Conservation (phyloP, 2,888 invertebrate species). For the Eristalinus sepulchralis region DNA sequence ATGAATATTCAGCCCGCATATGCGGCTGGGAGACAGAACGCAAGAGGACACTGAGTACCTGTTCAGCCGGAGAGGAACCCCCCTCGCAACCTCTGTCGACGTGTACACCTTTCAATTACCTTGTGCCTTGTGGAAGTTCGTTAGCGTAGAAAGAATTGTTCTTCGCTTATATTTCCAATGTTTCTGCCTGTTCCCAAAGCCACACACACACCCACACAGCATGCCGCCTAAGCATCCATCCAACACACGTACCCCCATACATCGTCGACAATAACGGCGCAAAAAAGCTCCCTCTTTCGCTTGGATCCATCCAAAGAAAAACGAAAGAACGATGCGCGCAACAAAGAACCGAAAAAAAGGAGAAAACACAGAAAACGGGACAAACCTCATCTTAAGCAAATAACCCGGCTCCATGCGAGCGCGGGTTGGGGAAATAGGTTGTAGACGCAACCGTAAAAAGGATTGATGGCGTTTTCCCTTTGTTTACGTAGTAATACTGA, state of each 20-base stretch:
- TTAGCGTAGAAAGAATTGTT: conserved; percentile 24
- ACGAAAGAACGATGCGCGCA: not conserved
- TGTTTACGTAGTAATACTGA: conserved; percentile 56
- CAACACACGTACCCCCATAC: not conserved
- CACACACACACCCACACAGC: not conserved
- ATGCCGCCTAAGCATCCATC: not conserved
- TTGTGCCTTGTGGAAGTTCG: conserved; percentile 13
- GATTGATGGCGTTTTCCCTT: conserved; percentile 62
- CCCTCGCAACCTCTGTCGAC: not conserved
- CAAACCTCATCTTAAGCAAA: conserved; percentile 51
- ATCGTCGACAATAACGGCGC: not conserved
- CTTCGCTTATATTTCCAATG: not conserved
- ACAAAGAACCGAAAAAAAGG: not conserved
- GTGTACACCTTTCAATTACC: conserved; percentile 29
- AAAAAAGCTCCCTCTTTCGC: conserved; percentile 15
- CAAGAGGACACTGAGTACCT: not conserved
- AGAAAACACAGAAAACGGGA: conserved; percentile 13
- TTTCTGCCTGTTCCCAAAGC: not conserved
- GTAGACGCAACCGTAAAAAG: conserved; percentile 54
- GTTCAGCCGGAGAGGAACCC: not conserved
- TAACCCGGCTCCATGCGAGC: conserved; percentile 24
- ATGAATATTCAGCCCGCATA: conserved; percentile 4
- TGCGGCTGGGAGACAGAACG: not conserved
- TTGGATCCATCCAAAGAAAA: conserved; percentile 13
- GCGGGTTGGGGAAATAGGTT: not conserved